Percentiles rank a stretch among this genome's conserved stretches.
phyloP scores from a whole-genome alignment of 2,797 vertebrate species.

The Macrochelys suwanniensis region DNA sequence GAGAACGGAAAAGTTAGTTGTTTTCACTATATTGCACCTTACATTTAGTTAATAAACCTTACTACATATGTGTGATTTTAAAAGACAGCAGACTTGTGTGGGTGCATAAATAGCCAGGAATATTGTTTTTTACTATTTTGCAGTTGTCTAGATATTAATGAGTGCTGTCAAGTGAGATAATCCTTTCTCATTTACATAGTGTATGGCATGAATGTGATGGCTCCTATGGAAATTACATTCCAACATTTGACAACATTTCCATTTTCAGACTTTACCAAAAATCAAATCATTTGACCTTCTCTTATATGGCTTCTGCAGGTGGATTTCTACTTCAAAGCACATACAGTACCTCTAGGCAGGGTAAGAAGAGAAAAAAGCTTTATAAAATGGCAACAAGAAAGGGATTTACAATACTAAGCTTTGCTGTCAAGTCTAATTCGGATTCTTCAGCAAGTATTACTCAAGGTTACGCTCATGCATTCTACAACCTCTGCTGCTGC shows the following conservation, averaged over 20 bases:
- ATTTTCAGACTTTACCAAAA: conserved; percentile 11
- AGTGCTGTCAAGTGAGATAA: neutral
- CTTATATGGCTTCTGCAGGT: neutral
- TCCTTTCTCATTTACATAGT: neutral
- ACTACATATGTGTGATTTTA: neutral
- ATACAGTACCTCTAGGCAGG: neutral
- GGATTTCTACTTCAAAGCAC: neutral
- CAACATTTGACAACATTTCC: conserved; percentile 15
- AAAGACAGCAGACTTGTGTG: neutral
- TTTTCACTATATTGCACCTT: neutral
- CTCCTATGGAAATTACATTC: conserved; percentile 25
- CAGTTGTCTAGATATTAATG: neutral
- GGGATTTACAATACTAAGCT: conserved; percentile 43
- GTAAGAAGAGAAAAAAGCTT: conserved; percentile 5
- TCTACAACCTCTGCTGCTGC: neutral
- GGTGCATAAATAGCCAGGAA: neutral
- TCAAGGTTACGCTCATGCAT: conserved; percentile 24
- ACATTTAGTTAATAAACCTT: neutral
- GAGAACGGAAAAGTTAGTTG: neutral
- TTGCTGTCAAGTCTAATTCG: conserved; percentile 56
- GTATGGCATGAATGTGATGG: neutral
- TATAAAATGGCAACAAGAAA: neutral
- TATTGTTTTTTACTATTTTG: neutral
- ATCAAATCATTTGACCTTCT: neutral
- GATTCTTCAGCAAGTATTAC: conserved; percentile 22